A percentile compares a stretch with the other conserved stretches of the same genome.
These are phyloP conservation scores for Sinocyclocheilus anophthalmus DNA, from an alignment of 2,113 vertebrate genomes.

Conservation along the genomic window DNA sequence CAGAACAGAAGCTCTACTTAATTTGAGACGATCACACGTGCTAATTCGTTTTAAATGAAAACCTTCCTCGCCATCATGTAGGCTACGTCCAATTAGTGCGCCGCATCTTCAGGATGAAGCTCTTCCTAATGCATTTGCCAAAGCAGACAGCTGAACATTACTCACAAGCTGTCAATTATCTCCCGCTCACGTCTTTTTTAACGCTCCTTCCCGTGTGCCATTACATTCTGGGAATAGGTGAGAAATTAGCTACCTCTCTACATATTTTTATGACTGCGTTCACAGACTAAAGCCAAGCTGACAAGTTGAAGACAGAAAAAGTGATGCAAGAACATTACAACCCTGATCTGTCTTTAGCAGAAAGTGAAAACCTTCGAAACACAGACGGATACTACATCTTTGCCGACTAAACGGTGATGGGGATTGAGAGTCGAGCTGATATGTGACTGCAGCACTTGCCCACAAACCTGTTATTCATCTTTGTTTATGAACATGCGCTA, in stretches of 20 bases:
- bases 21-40: constrained; percentile 66
- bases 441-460: neutral
- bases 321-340: constrained; percentile 12
- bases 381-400: neutral
- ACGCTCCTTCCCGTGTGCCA: constrained; percentile 7
- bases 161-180: constrained; percentile 64
- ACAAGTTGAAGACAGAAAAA: neutral
- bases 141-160: constrained; percentile 57
- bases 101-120: constrained; percentile 55
- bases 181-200: constrained; percentile 11
- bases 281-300: constrained; percentile 26
- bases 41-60: constrained; percentile 73
- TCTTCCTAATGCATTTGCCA: constrained; percentile 56
- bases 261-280: constrained; percentile 30
- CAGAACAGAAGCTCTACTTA: constrained; percentile 56
- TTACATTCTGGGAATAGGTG: constrained; percentile 19
- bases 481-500: neutral
- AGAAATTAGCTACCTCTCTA: constrained; percentile 40
- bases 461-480: neutral
- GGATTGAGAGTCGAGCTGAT: neutral
- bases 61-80: constrained; percentile 48
- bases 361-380: neutral
- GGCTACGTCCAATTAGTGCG: constrained; percentile 65
- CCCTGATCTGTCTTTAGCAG: neutral
- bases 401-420: neutral